phyloP scores from a whole-genome alignment of 2,888 invertebrate species.

The Blomia tropicalis region DNA sequence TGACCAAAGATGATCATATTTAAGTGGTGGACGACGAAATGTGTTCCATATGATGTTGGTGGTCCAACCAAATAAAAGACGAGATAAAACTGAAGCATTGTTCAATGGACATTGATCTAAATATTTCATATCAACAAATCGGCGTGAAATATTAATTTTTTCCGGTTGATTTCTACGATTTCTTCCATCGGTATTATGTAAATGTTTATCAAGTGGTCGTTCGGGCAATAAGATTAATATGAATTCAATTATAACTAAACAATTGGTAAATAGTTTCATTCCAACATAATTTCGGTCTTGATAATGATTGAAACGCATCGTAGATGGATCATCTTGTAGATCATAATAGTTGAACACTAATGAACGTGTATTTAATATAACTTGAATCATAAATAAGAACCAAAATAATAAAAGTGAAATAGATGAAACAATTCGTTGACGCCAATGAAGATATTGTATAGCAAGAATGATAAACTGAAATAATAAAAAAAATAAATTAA shows the following conservation, averaged over 20 bases:
- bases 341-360: not conserved
- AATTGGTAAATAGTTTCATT: not conserved
- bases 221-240: not conserved
- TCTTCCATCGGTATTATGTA: not conserved
- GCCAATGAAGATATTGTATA: slow-evolving; percentile 1
- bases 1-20: not conserved
- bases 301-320: not conserved
- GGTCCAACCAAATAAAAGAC: not conserved
- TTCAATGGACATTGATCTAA: not conserved
- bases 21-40: not conserved
- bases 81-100: not conserved
- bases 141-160: not conserved
- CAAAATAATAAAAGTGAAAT: slow-evolving; percentile 23
- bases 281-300: not conserved
- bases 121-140: not conserved
- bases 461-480: not conserved
- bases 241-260: not conserved
- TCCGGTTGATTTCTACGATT: not conserved
- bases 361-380: slow-evolving; percentile 18
- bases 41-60: not conserved
- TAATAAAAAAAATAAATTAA: not conserved
- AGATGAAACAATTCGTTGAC: not conserved
- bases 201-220: not conserved
- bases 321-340: not conserved
- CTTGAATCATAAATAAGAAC: slow-evolving; percentile 13